Conservation (phyloP, 2,113 vertebrate species). For the Smithornis capensis region DNA sequence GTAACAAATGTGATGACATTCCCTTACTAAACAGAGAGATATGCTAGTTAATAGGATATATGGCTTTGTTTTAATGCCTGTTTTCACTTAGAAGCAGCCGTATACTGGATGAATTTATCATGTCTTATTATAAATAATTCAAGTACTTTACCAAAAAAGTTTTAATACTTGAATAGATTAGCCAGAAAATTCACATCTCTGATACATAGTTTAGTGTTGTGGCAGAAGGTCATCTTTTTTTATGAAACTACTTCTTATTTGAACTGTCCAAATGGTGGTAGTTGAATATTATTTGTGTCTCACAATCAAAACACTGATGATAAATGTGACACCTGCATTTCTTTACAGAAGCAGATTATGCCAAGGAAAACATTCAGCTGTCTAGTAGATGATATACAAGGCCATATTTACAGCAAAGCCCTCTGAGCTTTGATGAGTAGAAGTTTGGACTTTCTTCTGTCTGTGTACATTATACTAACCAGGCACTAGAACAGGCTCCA, state of each 20-base stretch:
- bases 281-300: conserved; percentile 51
- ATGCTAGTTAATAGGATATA: conserved; percentile 59
- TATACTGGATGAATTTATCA: not conserved
- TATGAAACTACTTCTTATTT: not conserved
- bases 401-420: conserved; percentile 44
- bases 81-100: conserved; percentile 21
- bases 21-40: conserved; percentile 59
- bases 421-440: conserved; percentile 20
- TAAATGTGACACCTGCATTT: conserved; percentile 44
- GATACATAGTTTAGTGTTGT: not conserved
- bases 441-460: conserved; percentile 4
- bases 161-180: not conserved
- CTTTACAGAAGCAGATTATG: conserved; percentile 48
- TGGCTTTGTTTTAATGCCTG: conserved; percentile 46
- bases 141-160: conserved; percentile 2
- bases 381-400: conserved; percentile 34
- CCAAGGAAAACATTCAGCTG: conserved; percentile 28
- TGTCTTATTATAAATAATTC: conserved; percentile 19
- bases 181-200: not conserved
- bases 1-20: conserved; percentile 69
- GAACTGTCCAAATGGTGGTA: conserved; percentile 39
- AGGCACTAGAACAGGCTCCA: not conserved
- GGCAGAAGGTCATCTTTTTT: conserved; percentile 5
- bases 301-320: conserved; percentile 51
- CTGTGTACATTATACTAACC: not conserved